These are phyloP conservation scores for Lophius americanus DNA, from an alignment of 2,797 vertebrate genomes.

Conservation along the genomic window DNA sequence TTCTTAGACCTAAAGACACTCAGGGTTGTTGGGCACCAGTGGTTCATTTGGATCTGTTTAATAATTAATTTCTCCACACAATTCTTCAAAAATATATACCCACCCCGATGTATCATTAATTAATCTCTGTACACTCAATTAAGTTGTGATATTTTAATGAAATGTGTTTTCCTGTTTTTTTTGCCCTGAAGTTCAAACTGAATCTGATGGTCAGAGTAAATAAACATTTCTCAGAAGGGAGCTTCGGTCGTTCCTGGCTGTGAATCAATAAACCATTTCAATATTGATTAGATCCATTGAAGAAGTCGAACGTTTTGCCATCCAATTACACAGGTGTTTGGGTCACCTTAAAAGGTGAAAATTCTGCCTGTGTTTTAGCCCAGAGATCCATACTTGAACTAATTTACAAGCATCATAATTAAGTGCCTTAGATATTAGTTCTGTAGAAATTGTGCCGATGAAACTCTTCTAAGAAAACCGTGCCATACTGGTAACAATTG, in stretches of 20 bases:
- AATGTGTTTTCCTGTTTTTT: constrained; percentile 27
- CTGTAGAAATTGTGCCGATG: too few relatives aligned
- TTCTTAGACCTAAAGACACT: constrained; percentile 27
- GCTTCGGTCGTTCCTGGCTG: constrained; percentile 29
- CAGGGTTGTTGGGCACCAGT: background rate
- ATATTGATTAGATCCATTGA: constrained; percentile 66
- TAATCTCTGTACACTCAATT: constrained; percentile 17
- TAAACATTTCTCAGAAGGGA: constrained; percentile 30
- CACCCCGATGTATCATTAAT: constrained; percentile 14
- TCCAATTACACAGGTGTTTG: constrained; percentile 72
- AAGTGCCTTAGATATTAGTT: too few relatives aligned
- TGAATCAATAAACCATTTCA: constrained; percentile 71
- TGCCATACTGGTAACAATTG: too few relatives aligned
- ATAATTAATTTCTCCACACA: constrained; percentile 27
- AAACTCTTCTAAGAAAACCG: too few relatives aligned
- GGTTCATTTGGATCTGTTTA: constrained; percentile 12
- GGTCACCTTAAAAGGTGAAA: constrained; percentile 59
- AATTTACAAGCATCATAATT: too few relatives aligned
- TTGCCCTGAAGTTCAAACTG: constrained; percentile 45
- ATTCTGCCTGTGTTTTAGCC: constrained; percentile 50
- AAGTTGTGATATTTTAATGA: constrained; percentile 46
- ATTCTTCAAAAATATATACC: constrained; percentile 20
- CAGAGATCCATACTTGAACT: constrained; percentile 56
- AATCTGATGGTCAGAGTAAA: constrained; percentile 49
- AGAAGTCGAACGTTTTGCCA: constrained; percentile 63